Percentiles rank a stretch among this genome's conserved stretches.
Evolutionary conservation across 2,888 invertebrate species (phyloP).

Genomic region (Diaphora mendica): DNA sequence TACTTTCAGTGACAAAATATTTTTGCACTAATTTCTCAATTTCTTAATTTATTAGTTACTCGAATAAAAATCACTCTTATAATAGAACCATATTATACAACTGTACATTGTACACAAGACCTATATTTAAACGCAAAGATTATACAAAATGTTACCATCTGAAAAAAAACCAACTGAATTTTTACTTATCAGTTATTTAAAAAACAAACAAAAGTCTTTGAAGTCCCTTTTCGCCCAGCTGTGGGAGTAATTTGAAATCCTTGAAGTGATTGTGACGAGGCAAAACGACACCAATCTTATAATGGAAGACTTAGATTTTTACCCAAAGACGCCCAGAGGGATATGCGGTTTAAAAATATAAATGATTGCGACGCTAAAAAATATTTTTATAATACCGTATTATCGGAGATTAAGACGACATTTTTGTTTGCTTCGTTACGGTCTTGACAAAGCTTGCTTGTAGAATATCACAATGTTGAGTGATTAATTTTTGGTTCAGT

Average conservation of each 20-base stretch:
- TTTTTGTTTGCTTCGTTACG: conserved; percentile 7
- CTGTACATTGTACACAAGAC: too few relatives aligned
- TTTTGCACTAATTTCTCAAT: too few relatives aligned
- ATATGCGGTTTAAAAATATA: conserved; percentile 5
- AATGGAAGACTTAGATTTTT: conserved; percentile 52
- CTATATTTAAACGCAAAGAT: background rate
- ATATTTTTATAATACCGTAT: conserved; percentile 7
- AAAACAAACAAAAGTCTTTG: conserved; percentile 12
- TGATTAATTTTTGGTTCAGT: conserved; percentile 7
- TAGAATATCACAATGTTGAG: background rate
- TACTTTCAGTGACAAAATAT: too few relatives aligned
- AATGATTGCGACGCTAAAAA: conserved; percentile 15
- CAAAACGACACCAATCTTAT: conserved; percentile 55
- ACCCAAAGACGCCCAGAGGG: conserved; percentile 21
- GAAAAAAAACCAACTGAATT: background rate
- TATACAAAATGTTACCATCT: background rate
- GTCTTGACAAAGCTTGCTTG: background rate
- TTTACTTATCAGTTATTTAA: conserved; percentile 4
- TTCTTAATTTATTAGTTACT: too few relatives aligned
- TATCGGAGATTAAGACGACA: conserved; percentile 3
- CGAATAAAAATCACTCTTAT: too few relatives aligned
- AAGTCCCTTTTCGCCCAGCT: conserved; percentile 3
- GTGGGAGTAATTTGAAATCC: conserved; percentile 12
- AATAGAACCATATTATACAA: too few relatives aligned
- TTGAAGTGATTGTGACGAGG: conserved; percentile 7